phyloP scores from a whole-genome alignment of 1,140 invertebrate species.

The Leptinotarsa texana region DNA sequence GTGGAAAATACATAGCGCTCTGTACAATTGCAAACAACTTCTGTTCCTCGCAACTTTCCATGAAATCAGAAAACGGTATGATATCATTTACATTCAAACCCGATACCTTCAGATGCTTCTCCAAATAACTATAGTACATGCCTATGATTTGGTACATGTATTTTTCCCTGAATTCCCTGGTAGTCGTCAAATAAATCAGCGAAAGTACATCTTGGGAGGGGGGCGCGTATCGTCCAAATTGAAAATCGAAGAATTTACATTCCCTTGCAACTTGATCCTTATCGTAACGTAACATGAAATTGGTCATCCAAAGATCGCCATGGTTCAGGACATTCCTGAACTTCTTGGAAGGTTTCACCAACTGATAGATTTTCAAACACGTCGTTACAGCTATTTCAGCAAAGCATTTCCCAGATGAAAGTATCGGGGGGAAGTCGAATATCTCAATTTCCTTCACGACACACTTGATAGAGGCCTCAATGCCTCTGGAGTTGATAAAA shows the following conservation, averaged over 20 bases:
- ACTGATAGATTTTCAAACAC: slow-evolving; percentile 28
- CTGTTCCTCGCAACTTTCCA: slow-evolving; percentile 42
- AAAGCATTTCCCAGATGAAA: slow-evolving; percentile 20
- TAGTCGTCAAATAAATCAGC: slow-evolving; percentile 55
- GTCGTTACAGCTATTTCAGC: slow-evolving; percentile 11
- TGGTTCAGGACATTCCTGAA: slow-evolving; percentile 54
- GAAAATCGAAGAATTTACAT: slow-evolving; percentile 57
- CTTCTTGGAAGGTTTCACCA: slow-evolving; percentile 37
- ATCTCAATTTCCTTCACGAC: slow-evolving; percentile 35
- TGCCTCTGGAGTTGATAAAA: slow-evolving; percentile 31
- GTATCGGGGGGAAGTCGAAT: slow-evolving; percentile 25
- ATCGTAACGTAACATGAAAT: slow-evolving; percentile 54
- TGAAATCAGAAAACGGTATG: slow-evolving; percentile 38
- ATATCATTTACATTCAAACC: slow-evolving; percentile 34
- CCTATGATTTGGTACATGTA: slow-evolving; percentile 39
- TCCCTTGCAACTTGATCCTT: slow-evolving; percentile 48
- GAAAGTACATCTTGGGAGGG: slow-evolving; percentile 57
- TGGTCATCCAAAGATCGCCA: slow-evolving; percentile 57
- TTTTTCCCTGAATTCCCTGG: slow-evolving; percentile 47
- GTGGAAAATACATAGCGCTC: slow-evolving; percentile 41
- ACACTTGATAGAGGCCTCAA: slow-evolving; percentile 36
- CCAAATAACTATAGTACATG: slow-evolving; percentile 40
- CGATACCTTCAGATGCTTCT: slow-evolving; percentile 34
- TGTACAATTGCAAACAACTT: slow-evolving; percentile 43
- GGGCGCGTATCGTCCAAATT: slow-evolving; percentile 55